A percentile compares a stretch with the other conserved stretches of the same genome.
phyloP scores from a whole-genome alignment of 1,140 invertebrate genomes.

The Drosophila tropicalis region DNA sequence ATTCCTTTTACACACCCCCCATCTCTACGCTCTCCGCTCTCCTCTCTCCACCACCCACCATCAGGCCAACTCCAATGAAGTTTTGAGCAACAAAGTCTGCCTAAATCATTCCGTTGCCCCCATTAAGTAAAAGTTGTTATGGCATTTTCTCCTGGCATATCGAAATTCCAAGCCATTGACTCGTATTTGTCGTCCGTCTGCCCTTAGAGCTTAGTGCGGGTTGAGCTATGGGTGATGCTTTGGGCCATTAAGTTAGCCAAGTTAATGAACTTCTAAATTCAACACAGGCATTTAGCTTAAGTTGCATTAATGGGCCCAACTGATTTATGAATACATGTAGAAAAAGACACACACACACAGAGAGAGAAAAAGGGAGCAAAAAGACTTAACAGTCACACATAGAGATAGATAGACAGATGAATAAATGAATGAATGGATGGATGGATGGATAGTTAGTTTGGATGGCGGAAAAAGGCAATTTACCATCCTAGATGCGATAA shows the following conservation, averaged over 20 bases:
- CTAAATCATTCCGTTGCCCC: conserved; percentile 40
- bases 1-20: too few species aligned
- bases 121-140: conserved; percentile 1
- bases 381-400: conserved; percentile 1
- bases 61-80: not conserved
- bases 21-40: too few species aligned
- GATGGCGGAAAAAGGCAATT: conserved; percentile 1
- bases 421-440: not conserved
- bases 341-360: not conserved
- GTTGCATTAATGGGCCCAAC: conserved; percentile 58
- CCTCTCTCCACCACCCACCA: too few species aligned
- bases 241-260: conserved; percentile 25
- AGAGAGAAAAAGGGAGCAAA: conserved; percentile 6
- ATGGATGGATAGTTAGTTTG: not conserved
- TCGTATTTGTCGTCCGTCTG: conserved; percentile 46
- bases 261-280: conserved; percentile 61
- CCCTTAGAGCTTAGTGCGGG: conserved; percentile 22
- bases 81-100: conserved; percentile 13
- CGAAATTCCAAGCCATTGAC: conserved; percentile 49
- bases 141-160: conserved; percentile 1
- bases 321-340: conserved; percentile 50
- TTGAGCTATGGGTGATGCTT: too few species aligned
- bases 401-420: not conserved
- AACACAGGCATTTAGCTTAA: conserved; percentile 52
- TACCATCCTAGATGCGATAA: conserved; percentile 1